Percentiles rank a stretch among this genome's conserved stretches.
These are phyloP conservation scores for Lordiphosa collinella DNA, from an alignment of 1,140 invertebrate genomes.

Conservation along the genomic window DNA sequence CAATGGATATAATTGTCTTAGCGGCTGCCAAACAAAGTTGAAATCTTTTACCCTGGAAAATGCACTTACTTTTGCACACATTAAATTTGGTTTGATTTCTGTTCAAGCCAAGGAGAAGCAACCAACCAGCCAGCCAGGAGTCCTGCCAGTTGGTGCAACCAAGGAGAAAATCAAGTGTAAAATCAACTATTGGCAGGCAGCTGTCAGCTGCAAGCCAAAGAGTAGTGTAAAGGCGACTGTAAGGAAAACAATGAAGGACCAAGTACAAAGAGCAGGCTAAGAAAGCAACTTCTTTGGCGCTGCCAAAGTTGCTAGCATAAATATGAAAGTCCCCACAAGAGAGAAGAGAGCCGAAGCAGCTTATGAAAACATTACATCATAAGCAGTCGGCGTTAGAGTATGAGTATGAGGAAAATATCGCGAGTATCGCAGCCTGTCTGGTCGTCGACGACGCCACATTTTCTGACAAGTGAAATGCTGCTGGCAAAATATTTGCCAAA, in stretches of 20 bases:
- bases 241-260: slow-evolving; percentile 62
- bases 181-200: slow-evolving; percentile 75
- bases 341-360: slow-evolving; percentile 6
- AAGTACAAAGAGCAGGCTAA: slow-evolving; percentile 28
- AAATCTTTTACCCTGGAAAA: slow-evolving; percentile 29
- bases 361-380: slow-evolving; percentile 76
- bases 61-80: slow-evolving; percentile 46
- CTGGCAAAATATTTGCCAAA: slow-evolving; percentile 68
- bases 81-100: slow-evolving; percentile 51
- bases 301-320: slow-evolving; percentile 44
- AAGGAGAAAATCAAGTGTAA: slow-evolving; percentile 66
- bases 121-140: slow-evolving; percentile 13
- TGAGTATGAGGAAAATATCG: slow-evolving; percentile 29
- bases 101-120: neutral
- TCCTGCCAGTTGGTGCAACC: slow-evolving; percentile 23
- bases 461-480: slow-evolving; percentile 62
- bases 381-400: too few species aligned
- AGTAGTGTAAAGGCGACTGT: slow-evolving; percentile 17
- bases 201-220: slow-evolving; percentile 62
- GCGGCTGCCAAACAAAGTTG: slow-evolving; percentile 10
- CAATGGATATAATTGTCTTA: slow-evolving; percentile 43
- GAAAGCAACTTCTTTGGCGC: slow-evolving; percentile 38
- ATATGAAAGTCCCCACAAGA: slow-evolving; percentile 24
- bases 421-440: slow-evolving; percentile 26
- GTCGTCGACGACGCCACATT: slow-evolving; percentile 39